phyloP scores from a whole-genome alignment of 2,888 invertebrate species.

The Leucoma salicis region DNA sequence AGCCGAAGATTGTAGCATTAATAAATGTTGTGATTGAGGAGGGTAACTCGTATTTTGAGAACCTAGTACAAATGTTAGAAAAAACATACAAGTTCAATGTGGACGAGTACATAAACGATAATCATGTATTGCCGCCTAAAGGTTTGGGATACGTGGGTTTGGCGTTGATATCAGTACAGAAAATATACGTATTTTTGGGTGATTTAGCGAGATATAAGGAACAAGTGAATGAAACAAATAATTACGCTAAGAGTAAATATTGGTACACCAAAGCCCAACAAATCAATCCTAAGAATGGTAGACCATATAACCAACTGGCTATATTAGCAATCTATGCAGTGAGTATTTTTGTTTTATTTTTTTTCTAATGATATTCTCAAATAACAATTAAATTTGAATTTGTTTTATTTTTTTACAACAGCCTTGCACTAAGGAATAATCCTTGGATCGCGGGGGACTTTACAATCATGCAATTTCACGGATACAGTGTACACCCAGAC shows the following conservation, averaged over 20 bases:
- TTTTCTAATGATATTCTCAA: no score
- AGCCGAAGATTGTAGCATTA: constrained; percentile 84
- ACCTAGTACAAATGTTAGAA: constrained; percentile 87
- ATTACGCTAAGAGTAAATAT: constrained; percentile 87
- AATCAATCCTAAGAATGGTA: constrained; percentile 96
- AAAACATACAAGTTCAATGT: constrained; percentile 88
- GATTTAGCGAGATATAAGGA: constrained; percentile 96
- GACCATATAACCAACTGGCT: constrained; percentile 97
- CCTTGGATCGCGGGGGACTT: no score
- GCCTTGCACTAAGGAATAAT: no score
- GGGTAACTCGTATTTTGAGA: constrained; percentile 89
- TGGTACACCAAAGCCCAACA: constrained; percentile 97
- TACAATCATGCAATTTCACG: no score
- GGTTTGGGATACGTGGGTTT: constrained; percentile 86
- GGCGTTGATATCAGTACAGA: constrained; percentile 93
- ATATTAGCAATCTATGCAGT: constrained; percentile 92
- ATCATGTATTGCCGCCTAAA: constrained; percentile 82
- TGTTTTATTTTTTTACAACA: no score
- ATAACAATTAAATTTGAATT: no score
- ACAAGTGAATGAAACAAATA: constrained; percentile 89
- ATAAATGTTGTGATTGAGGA: constrained; percentile 89
- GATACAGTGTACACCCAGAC: no score
- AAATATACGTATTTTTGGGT: constrained; percentile 93
- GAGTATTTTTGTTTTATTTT: no score
- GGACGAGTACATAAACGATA: constrained; percentile 83